Percentiles rank a stretch among this genome's conserved stretches.
Conservation (phyloP, 2,113 vertebrate genomes). For the Columbina picui region DNA sequence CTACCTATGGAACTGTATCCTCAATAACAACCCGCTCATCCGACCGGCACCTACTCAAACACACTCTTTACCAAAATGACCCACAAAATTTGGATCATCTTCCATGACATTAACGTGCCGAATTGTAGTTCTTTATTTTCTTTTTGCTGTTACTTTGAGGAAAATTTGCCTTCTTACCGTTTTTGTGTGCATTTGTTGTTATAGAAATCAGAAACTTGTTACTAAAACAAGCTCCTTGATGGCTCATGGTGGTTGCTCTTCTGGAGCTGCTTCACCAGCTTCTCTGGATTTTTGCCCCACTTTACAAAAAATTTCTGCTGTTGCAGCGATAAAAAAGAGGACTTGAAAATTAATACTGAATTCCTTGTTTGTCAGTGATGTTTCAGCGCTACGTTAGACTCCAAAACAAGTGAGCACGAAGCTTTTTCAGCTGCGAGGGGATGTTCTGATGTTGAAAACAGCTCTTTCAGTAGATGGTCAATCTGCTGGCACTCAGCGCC, state of each 20-base stretch:
- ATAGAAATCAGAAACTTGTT: neutral
- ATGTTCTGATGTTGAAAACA: neutral
- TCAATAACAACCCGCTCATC: neutral
- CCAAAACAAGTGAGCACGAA: neutral
- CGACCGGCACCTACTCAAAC: neutral
- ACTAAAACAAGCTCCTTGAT: neutral
- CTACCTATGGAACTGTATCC: neutral
- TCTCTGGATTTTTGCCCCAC: neutral
- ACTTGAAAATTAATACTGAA: neutral
- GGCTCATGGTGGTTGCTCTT: neutral
- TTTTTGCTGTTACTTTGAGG: neutral
- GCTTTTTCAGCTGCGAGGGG: neutral
- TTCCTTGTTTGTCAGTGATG: neutral
- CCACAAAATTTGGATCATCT: neutral
- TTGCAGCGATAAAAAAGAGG: neutral
- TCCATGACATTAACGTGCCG: accelerated
- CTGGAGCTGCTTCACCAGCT: neutral
- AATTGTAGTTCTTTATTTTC: neutral
- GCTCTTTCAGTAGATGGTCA: neutral
- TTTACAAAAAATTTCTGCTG: neutral
- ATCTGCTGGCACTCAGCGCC: neutral
- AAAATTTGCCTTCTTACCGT: neutral
- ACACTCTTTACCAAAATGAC: neutral
- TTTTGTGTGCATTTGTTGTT: neutral
- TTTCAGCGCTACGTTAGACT: neutral